A percentile compares a stretch with the other conserved stretches of the same genome.
Evolutionary conservation across 2,113 vertebrate species (phyloP).

Genomic region (Labrus mixtus): DNA sequence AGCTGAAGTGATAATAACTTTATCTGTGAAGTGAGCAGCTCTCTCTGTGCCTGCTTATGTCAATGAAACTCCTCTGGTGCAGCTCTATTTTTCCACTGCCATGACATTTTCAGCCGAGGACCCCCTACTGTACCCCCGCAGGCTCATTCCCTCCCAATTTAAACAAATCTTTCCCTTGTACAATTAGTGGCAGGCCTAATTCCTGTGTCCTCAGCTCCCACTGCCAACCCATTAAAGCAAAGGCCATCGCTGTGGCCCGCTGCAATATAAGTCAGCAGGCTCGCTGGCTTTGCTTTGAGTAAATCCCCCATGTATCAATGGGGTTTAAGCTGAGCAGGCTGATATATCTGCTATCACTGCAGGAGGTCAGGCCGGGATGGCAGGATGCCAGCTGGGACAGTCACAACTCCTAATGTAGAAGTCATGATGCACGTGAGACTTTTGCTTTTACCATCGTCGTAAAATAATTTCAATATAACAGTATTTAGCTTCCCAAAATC

Average conservation of each 20-base stretch:
- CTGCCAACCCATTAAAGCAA: conserved; percentile 63
- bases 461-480: not conserved
- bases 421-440: conserved; percentile 33
- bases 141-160: conserved; percentile 47
- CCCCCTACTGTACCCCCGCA: conserved; percentile 34
- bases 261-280: conserved; percentile 55
- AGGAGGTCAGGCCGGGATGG: conserved; percentile 47
- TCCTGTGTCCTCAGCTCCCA: conserved; percentile 55
- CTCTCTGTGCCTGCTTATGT: conserved; percentile 12
- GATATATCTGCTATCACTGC: conserved; percentile 47
- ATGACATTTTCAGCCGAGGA: conserved; percentile 5
- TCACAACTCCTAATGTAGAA: conserved; percentile 29
- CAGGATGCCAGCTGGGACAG: conserved; percentile 54
- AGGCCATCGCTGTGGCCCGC: conserved; percentile 24
- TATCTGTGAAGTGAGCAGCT: conserved; percentile 26
- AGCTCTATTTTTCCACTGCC: not conserved
- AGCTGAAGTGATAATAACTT: not conserved
- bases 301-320: conserved; percentile 68
- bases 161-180: conserved; percentile 57
- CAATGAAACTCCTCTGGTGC: conserved; percentile 26
- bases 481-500: not conserved
- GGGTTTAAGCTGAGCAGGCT: conserved; percentile 58
- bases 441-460: not conserved
- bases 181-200: conserved; percentile 71
- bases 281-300: conserved; percentile 41